Evolutionary conservation across 1,140 invertebrate species (phyloP), one percentile per base, ranked within the genome.

Genomic region (Calycopis cecrops): DNA sequence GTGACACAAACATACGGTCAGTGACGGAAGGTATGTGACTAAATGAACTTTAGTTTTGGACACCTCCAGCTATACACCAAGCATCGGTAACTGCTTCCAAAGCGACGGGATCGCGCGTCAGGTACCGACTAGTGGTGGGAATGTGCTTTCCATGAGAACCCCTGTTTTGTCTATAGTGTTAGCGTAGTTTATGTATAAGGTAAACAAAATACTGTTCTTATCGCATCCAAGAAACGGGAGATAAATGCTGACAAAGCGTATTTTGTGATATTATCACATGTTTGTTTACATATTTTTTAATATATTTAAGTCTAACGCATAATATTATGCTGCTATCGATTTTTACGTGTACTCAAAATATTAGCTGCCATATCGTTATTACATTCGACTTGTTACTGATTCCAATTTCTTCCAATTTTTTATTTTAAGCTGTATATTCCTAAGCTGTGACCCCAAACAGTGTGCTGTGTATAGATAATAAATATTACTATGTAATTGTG

Each of bases 351-450:
- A 35, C 17, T 40, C 48, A 55, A 48, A 50, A 44, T 44, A 44
- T 44, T 44, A 44, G 40, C 40, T 44, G 40, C 40, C 40, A 44
- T 44, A 44, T 16, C 40, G 12, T 16, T 44, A 44, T 44, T 14
- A 17, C 14, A 44, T 44, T 16, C 40, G 40, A 44, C 57, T 51
- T 37, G 52, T 53, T 38, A 57, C 63, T 58, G 69, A 63, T 70
- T 68, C 63, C 66, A 49, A 34, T 67, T 61, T 71, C 61, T 77
- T 74, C 40, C 40, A 44, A 44, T 16, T 16, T n/a, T 28, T 16
- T 44, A 44, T 14, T 44, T 44, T 44, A 44, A 44, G 40, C 9
- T 16, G 40, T 44, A 16, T 16, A 44, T 16, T 44, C 40, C 40
- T 28, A 28, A 44, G 40, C 40, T 44, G 40, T 44, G 40, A 16